These are phyloP conservation scores for Lasioglossum pauxillum DNA, from an alignment of 2,888 invertebrate species.

Conservation along the genomic window DNA sequence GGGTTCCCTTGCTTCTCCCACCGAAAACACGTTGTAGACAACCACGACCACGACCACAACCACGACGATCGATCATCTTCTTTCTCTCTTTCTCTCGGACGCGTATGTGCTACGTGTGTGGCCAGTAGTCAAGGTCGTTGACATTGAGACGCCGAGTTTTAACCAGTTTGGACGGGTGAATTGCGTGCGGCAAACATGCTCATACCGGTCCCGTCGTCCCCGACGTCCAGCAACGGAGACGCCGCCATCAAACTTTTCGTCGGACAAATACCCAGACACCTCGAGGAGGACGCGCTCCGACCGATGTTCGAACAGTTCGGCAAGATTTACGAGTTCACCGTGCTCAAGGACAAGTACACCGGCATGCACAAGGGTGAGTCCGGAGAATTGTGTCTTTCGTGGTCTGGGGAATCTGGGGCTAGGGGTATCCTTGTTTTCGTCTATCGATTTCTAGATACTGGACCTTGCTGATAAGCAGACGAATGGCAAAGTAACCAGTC, in stretches of 20 bases:
- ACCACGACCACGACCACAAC: constrained; percentile 19
- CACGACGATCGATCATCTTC: neutral
- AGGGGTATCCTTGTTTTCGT: no score
- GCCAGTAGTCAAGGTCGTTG: constrained; percentile 44
- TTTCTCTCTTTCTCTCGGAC: constrained; percentile 15
- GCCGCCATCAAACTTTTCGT: constrained; percentile 94
- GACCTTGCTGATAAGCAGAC: no score
- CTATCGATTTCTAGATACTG: no score
- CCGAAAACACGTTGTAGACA: constrained; percentile 51
- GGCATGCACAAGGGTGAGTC: constrained; percentile 97
- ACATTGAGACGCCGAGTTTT: constrained; percentile 30
- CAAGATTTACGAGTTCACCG: constrained; percentile 96
- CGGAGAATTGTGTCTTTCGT: neutral
- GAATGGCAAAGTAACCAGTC: no score
- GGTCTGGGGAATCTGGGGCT: neutral
- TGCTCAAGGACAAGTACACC: constrained; percentile 97
- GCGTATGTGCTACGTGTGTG: neutral
- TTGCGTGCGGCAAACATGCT: constrained; percentile 69
- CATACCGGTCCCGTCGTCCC: constrained; percentile 83
- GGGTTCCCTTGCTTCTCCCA: constrained; percentile 22
- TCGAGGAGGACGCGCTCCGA: constrained; percentile 94
- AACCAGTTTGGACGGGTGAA: neutral
- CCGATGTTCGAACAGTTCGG: constrained; percentile 97
- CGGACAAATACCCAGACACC: constrained; percentile 95
- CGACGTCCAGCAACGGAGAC: constrained; percentile 85